Conservation (phyloP, 2,797 vertebrate genomes). For the Syndactyla subalaris region DNA sequence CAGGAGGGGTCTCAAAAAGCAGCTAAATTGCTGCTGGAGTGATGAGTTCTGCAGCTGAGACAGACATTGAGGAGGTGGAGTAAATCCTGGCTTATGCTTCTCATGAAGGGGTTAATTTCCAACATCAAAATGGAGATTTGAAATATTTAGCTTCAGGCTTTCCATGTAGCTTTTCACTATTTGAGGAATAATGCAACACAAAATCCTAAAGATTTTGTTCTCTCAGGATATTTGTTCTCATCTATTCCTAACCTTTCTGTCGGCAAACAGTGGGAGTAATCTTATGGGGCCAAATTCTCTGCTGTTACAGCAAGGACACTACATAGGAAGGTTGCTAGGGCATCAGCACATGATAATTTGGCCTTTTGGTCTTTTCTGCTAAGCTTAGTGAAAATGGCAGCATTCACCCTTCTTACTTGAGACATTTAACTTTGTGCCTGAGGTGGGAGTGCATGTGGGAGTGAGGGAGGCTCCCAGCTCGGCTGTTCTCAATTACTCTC, state of each 20-base stretch:
- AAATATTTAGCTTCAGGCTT: background rate
- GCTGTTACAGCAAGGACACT: background rate
- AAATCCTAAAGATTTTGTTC: constrained; percentile 34
- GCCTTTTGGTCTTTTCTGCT: constrained; percentile 33
- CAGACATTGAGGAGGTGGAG: background rate
- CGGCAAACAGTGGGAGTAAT: background rate
- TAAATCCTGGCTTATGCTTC: background rate
- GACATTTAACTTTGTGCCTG: constrained; percentile 39
- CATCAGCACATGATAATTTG: constrained; percentile 11
- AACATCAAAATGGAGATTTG: background rate
- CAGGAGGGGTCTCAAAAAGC: background rate
- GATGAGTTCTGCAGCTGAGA: background rate
- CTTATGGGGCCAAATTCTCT: background rate
- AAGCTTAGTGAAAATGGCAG: constrained; percentile 52
- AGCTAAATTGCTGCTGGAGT: background rate
- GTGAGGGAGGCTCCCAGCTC: background rate
- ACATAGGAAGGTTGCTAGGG: background rate
- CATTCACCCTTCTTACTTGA: background rate
- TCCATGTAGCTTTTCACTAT: background rate
- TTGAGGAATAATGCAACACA: constrained; percentile 8
- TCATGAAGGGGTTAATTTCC: background rate
- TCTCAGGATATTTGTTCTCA: constrained; percentile 23
- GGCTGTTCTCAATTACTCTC: background rate
- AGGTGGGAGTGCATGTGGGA: background rate
- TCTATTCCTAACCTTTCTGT: constrained; percentile 39